Percentiles rank a stretch among this genome's conserved stretches.
phyloP scores from a whole-genome alignment of 2,113 vertebrate species.

The Menidia beryllina region DNA sequence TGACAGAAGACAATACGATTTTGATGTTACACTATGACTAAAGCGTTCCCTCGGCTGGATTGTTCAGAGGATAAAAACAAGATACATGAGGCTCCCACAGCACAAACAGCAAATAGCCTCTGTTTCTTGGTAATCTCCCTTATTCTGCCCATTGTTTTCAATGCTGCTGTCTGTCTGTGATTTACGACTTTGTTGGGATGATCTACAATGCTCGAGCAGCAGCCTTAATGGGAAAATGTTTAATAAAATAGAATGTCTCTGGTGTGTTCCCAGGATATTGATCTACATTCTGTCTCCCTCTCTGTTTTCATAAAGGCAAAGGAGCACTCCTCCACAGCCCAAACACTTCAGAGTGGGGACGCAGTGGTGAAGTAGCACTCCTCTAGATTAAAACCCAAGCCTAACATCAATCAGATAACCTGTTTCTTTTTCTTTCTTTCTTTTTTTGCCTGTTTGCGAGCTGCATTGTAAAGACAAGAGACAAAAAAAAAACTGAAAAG shows the following conservation, averaged over 20 bases:
- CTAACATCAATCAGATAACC: slow-evolving; percentile 75
- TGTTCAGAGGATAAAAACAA: slow-evolving; percentile 24
- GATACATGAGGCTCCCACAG: slow-evolving; percentile 32
- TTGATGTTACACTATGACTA: not conserved
- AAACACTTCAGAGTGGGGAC: slow-evolving; percentile 60
- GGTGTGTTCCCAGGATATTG: slow-evolving; percentile 73
- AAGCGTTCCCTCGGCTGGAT: slow-evolving; percentile 18
- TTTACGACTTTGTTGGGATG: slow-evolving; percentile 77
- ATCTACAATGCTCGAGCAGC: slow-evolving; percentile 64
- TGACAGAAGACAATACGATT: slow-evolving; percentile 8
- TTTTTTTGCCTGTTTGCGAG: slow-evolving; percentile 32
- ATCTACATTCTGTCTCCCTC: slow-evolving; percentile 69
- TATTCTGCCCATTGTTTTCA: slow-evolving; percentile 69
- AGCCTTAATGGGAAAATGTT: slow-evolving; percentile 78
- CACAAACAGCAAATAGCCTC: slow-evolving; percentile 43
- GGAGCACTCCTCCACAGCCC: slow-evolving; percentile 44
- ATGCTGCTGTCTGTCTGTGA: slow-evolving; percentile 61
- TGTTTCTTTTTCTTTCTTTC: slow-evolving; percentile 29
- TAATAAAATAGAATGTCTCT: slow-evolving; percentile 81
- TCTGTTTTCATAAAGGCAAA: slow-evolving; percentile 61
- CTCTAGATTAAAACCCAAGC: slow-evolving; percentile 72
- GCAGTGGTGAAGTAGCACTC: slow-evolving; percentile 70
- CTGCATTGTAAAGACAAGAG: slow-evolving; percentile 26
- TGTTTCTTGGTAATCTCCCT: slow-evolving; percentile 60
- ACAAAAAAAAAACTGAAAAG: slow-evolving; percentile 29